Conservation (phyloP, 2,797 vertebrate species). For the Sardinella longiceps region DNA sequence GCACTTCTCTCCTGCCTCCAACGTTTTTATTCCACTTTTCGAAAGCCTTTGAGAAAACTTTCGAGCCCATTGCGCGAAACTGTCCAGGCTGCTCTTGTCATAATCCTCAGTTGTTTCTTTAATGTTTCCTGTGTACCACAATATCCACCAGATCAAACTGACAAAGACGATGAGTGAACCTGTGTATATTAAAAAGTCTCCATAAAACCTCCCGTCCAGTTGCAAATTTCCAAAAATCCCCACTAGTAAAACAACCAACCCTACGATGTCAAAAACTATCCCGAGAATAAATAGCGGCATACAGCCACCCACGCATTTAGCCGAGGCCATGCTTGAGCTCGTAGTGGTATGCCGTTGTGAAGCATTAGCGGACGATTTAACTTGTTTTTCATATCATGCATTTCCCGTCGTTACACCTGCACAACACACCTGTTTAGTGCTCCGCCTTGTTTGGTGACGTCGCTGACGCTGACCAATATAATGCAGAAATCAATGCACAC, state of each 20-base stretch:
- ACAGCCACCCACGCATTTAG: conserved; percentile 69
- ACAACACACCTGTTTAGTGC: conserved; percentile 53
- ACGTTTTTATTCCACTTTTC: conserved; percentile 50
- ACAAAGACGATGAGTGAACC: conserved; percentile 78
- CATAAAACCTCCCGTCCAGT: conserved; percentile 71
- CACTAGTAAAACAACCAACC: conserved; percentile 68
- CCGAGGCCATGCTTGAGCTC: conserved; percentile 61
- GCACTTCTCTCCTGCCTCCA: conserved; percentile 53
- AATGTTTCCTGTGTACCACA: conserved; percentile 81
- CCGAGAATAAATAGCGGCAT: conserved; percentile 69
- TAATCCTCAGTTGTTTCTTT: conserved; percentile 55
- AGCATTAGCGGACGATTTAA: conserved; percentile 22
- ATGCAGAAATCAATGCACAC: neutral
- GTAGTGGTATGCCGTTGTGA: neutral
- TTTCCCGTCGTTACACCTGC: conserved; percentile 58
- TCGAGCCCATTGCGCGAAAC: conserved; percentile 71
- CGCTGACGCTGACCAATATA: neutral
- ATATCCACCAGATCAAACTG: conserved; percentile 78
- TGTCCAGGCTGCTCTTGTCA: conserved; percentile 53
- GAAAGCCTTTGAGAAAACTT: conserved; percentile 72
- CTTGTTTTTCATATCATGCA: conserved; percentile 49
- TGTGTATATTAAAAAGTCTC: conserved; percentile 82
- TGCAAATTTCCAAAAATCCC: conserved; percentile 77
- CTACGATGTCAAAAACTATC: conserved; percentile 66
- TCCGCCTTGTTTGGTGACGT: conserved; percentile 50